These are phyloP conservation scores for Nemoura dubitans DNA, from an alignment of 2,888 invertebrate species.

Conservation along the genomic window DNA sequence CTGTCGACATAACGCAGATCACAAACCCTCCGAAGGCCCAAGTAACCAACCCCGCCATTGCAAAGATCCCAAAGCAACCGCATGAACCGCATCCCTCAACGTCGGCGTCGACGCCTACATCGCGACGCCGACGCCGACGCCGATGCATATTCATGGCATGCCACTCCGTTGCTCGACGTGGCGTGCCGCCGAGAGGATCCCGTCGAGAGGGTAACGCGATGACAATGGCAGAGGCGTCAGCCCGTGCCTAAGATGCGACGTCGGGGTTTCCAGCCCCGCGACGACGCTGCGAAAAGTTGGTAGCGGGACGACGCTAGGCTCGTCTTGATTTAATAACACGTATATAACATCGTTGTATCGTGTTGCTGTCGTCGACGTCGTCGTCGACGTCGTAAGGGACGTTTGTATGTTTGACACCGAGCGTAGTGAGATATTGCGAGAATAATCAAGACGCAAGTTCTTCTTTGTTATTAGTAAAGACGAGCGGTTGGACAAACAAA, in stretches of 20 bases:
- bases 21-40: no score
- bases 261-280: not conserved
- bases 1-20: no score
- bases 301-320: not conserved
- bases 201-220: conserved; percentile 7
- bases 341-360: not conserved
- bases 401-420: not conserved
- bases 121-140: not conserved
- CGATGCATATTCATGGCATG: conserved; percentile 39
- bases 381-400: not conserved
- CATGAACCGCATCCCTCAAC: not conserved
- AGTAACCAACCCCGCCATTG: no score
- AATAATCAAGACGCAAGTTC: not conserved
- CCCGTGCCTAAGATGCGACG: not conserved
- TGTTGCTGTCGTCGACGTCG: not conserved
- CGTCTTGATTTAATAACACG: not conserved
- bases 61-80: not conserved
- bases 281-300: not conserved
- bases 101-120: not conserved
- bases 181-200: not conserved
- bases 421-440: not conserved
- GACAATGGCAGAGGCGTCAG: not conserved
- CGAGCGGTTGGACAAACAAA: not conserved
- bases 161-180: conserved; percentile 24
- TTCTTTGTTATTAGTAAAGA: not conserved